Base-by-base conservation (phyloP, 1,140 invertebrate species). In the Heliconius hewitsoni region DNA sequence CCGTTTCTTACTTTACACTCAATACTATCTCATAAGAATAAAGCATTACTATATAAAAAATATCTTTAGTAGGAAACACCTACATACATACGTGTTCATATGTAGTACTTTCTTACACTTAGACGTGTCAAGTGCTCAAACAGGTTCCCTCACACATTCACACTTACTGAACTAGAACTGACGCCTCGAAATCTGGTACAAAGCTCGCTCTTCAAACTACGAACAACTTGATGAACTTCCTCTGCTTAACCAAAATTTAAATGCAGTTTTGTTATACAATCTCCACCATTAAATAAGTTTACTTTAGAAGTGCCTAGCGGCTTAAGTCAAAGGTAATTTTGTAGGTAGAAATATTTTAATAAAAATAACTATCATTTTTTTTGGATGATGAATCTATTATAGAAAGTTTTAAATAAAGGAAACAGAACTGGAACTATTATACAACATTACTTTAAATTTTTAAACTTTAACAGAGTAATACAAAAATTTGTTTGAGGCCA, bases 241-340 rank as follows among this genome's bases (percentile, higher is more conserved):
- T 16, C 19, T 75, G 80, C 75, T 80, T 73, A 71, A 78, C 76
- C 46, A 66, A 78, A 82, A 80, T 77, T 79, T 80, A 82, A 82
- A 82, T 82, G 77, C 77, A 78, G 77, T 78, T 82, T 77, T 76
- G 81, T 79, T 77, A 82, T 76, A 79, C 81, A 82, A 79, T 82
- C 71, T 75, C 57, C 23, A 66, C 66, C 34, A 71, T 79, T 79
- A 73, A 79, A 79, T 57, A 23, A 78, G 77, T 79, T 78, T 74
- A 71, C 77, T 75, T 55, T 71, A 57, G 30, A 70, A 79, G 37
- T 66, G 60, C 23, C 60, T 27, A 66, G 60, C 60, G 60, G 60
- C 23, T 66, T 66, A 5, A 27, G 23, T 8, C 60, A 66, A 66
- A 66, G n/a, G 60, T 66, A 13, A 27, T 66, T 66, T 66, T 66